phyloP scores from a whole-genome alignment of 2,888 invertebrate species.

The Junonia oenone region DNA sequence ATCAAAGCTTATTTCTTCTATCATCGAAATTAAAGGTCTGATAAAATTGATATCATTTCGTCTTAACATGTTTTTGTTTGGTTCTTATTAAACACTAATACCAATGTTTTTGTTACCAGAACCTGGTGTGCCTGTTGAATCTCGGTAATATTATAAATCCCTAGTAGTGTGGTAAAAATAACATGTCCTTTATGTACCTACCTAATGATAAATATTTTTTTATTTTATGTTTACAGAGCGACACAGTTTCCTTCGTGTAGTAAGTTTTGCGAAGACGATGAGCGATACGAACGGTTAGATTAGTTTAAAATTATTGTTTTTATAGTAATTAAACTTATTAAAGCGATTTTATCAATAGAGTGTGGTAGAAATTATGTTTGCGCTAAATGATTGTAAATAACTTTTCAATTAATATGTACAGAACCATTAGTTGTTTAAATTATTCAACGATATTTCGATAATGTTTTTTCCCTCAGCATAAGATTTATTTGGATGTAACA shows the following conservation, averaged over 20 bases:
- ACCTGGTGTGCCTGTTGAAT: background rate
- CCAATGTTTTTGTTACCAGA: background rate
- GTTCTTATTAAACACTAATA: too few relatives aligned
- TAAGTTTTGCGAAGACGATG: background rate
- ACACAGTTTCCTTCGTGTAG: background rate
- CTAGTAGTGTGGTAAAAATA: too few relatives aligned
- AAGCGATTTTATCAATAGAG: too few relatives aligned
- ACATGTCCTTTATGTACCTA: too few relatives aligned
- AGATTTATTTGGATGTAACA: too few relatives aligned
- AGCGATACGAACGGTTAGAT: background rate
- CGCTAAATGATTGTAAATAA: too few relatives aligned
- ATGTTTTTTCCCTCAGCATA: too few relatives aligned
- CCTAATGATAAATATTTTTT: too few relatives aligned
- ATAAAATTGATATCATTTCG: background rate
- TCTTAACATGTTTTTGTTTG: background rate
- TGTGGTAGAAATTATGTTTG: too few relatives aligned
- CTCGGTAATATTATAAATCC: background rate
- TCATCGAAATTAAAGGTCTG: conserved; percentile 6
- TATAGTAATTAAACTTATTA: background rate
- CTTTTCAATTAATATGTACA: too few relatives aligned
- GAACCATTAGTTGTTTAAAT: too few relatives aligned
- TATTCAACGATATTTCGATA: too few relatives aligned
- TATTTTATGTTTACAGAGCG: background rate
- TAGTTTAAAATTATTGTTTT: background rate
- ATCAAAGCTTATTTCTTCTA: conserved; percentile 1